Evolutionary conservation across 2,113 vertebrate species (phyloP), one percentile per base, ranked within the genome.

Genomic region (Eretmochelys imbricata): DNA sequence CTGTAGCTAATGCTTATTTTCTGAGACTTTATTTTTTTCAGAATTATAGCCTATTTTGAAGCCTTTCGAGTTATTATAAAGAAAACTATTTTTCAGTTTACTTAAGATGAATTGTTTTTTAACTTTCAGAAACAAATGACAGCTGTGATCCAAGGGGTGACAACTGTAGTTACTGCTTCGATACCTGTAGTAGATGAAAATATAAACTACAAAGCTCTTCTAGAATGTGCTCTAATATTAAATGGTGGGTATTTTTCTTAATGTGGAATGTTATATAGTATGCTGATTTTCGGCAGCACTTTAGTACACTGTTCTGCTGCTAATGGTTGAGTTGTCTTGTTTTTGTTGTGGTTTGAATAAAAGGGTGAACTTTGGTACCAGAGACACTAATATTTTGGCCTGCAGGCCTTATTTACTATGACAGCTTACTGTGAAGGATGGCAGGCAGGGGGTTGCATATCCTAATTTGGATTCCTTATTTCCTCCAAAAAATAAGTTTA

Each of bases 71-170:
- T 78, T 76, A 22, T 75, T 75, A 46, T 46, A 10, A 78, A 78
- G 46, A 78, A 14, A 48, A 46, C 22, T 27, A 48, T 78, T 75
- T 38, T 78, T 46, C 75, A 48, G 42, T 46, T 27, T 78, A 16
- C 46, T 48, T 78, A 48, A 78, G 22, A 78, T 48, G 42, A 46
- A 4, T 84, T 38, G 55, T 89, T 89, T 87, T 59, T 92, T 50
- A 48, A 59, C 75, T 95, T 91, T 53, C 96, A 99, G 99, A 98
- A 98, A 97, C 98, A 90, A 84, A 97, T 94, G 75, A 95, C 98
- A 96, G 96, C 98, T 91, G 97, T 99, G 59, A 98, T 99, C 89
- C 97, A 98, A 1, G 99, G 98, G 8, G 96, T 99, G 69, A 97
- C 98, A 4, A 96, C 98, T 50, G 98, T 99, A 51, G 98, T 98